Evolutionary conservation across 2,888 invertebrate species (phyloP).

Genomic region (Merodon equestris): DNA sequence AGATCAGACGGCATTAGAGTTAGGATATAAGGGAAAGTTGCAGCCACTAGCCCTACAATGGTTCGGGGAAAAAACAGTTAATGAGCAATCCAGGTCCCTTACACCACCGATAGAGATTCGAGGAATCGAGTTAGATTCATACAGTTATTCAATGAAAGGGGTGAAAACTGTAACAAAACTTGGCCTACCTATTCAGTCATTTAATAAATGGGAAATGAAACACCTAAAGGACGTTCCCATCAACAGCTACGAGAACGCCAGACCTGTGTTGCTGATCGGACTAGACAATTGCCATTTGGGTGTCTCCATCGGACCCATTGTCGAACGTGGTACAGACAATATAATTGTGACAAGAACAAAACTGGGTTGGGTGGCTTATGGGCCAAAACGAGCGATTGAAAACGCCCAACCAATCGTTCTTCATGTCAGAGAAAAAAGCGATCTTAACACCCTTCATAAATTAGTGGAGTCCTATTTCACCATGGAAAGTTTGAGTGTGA

Average conservation of each 20-base stretch:
- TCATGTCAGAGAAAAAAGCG: constrained; percentile 26
- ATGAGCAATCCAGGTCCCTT: neutral
- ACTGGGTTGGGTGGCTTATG: constrained; percentile 13
- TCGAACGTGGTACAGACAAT: neutral
- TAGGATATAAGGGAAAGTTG: too few species aligned
- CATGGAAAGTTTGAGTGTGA: constrained; percentile 36
- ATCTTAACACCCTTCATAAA: constrained; percentile 15
- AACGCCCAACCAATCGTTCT: neutral
- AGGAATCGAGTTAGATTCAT: too few species aligned
- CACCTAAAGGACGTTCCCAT: neutral
- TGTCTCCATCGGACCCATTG: neutral
- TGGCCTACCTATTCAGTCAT: neutral
- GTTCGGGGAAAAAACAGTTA: too few species aligned
- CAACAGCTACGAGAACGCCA: neutral
- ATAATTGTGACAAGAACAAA: constrained; percentile 19
- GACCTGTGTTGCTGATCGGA: constrained; percentile 9
- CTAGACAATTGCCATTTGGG: constrained; percentile 11
- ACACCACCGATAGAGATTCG: neutral
- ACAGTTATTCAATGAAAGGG: too few species aligned
- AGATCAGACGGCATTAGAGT: too few species aligned
- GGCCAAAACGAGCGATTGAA: neutral
- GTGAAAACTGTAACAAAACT: too few species aligned
- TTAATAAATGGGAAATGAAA: neutral
- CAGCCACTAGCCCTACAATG: too few species aligned
- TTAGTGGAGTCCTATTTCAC: constrained; percentile 39